Percentiles rank a stretch among this genome's conserved stretches.
Conservation (phyloP, 1,140 invertebrate species). For the Drosophila pruinosa region DNA sequence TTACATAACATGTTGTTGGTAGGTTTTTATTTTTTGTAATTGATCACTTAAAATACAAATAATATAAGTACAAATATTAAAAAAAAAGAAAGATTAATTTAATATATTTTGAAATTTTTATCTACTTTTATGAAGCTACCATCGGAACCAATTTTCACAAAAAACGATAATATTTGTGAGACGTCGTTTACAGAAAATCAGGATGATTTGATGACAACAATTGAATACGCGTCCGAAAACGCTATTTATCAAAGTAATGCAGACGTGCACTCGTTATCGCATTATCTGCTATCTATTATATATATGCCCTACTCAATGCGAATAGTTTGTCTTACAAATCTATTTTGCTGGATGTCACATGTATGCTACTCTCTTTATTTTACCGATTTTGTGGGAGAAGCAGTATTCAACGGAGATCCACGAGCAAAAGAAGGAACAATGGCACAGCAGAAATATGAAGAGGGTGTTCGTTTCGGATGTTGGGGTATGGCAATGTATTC, state of each 20-base stretch:
- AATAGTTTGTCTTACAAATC: constrained; percentile 95
- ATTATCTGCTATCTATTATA: constrained; percentile 95
- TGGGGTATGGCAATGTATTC: constrained; percentile 99
- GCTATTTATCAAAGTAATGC: constrained; percentile 13
- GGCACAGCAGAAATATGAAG: constrained; percentile 89
- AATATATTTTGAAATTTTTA: background rate
- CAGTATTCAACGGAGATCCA: constrained; percentile 96
- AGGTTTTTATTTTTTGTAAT: too few species aligned
- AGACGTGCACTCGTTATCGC: constrained; percentile 84
- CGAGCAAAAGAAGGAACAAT: constrained; percentile 88
- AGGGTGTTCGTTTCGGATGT: constrained; percentile 96
- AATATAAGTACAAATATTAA: background rate
- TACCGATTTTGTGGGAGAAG: constrained; percentile 98
- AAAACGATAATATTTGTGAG: constrained; percentile 35
- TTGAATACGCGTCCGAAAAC: background rate
- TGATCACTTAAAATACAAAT: too few species aligned
- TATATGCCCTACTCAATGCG: constrained; percentile 94
- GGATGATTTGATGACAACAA: background rate
- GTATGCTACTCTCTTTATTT: constrained; percentile 98
- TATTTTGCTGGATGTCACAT: constrained; percentile 99
- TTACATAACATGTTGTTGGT: too few species aligned
- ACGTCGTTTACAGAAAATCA: constrained; percentile 54
- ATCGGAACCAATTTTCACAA: background rate
- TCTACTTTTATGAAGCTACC: background rate
- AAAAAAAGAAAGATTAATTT: background rate